Percentiles rank a stretch among this genome's conserved stretches.
These are phyloP conservation scores for Nymphalis io DNA, from an alignment of 1,140 invertebrate genomes.

Conservation along the genomic window DNA sequence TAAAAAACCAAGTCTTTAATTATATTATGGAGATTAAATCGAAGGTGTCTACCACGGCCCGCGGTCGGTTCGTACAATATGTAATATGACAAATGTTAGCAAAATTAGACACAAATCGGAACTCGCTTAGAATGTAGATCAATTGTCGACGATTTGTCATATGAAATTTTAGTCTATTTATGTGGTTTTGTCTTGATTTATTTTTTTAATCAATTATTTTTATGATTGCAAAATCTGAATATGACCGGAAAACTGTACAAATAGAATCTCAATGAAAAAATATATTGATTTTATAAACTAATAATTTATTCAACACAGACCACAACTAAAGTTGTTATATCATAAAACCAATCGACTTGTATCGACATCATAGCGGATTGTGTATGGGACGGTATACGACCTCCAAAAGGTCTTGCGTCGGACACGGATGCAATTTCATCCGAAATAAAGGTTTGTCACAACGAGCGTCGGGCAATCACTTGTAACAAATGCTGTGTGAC, in stretches of 20 bases:
- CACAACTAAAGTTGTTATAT: background rate
- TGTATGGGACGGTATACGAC: background rate
- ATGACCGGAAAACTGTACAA: too few species aligned
- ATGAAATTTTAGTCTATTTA: too few species aligned
- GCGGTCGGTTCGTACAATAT: background rate
- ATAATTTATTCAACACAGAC: background rate
- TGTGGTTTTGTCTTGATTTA: too few species aligned
- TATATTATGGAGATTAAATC: conserved; percentile 11
- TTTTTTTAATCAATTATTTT: too few species aligned
- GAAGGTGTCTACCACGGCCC: background rate
- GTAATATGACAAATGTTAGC: background rate
- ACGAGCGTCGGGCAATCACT: conserved; percentile 20
- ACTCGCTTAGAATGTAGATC: too few species aligned
- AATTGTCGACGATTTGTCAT: too few species aligned
- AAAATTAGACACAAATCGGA: too few species aligned
- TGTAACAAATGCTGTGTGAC: conserved; percentile 37
- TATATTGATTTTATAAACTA: too few species aligned
- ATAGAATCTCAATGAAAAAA: too few species aligned
- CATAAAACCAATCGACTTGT: background rate
- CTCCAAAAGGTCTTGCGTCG: conserved; percentile 8
- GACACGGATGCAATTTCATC: conserved; percentile 39
- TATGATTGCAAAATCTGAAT: too few species aligned
- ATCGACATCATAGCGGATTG: background rate
- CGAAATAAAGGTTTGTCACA: conserved; percentile 39
- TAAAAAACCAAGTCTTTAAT: background rate